phyloP scores from a whole-genome alignment of 2,113 vertebrate genomes.

The Urocolius indicus region DNA sequence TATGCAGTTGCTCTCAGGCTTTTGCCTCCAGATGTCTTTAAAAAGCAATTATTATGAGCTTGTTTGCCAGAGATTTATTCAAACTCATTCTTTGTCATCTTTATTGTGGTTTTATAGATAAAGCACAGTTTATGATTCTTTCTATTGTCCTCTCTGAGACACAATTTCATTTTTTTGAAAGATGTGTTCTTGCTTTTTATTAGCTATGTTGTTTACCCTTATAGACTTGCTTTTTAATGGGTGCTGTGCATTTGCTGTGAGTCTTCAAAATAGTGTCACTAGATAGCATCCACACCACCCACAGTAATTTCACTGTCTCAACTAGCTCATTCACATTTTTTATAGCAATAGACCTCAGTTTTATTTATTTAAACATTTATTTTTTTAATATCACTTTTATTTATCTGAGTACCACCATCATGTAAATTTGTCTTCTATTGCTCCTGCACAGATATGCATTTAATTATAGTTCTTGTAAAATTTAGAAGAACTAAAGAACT shows the following conservation, averaged over 20 bases:
- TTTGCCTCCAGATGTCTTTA: neutral
- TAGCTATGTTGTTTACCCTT: neutral
- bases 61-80: slow-evolving; percentile 29
- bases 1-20: neutral
- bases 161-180: neutral
- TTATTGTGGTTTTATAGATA: neutral
- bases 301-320: neutral
- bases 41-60: slow-evolving; percentile 4
- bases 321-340: neutral
- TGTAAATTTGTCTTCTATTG: neutral
- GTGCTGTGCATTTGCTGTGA: neutral
- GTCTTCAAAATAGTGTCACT: neutral
- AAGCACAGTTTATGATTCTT: neutral
- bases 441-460: neutral
- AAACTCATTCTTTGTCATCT: neutral
- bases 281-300: neutral
- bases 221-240: neutral
- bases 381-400: neutral
- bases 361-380: neutral
- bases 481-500: neutral
- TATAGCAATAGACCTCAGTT: neutral
- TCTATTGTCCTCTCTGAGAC: neutral
- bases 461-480: neutral
- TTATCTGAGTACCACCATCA: neutral
- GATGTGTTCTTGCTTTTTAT: neutral